A percentile compares a stretch with the other conserved stretches of the same genome.
phyloP scores from a whole-genome alignment of 2,797 vertebrate species.

The Periparus ater region DNA sequence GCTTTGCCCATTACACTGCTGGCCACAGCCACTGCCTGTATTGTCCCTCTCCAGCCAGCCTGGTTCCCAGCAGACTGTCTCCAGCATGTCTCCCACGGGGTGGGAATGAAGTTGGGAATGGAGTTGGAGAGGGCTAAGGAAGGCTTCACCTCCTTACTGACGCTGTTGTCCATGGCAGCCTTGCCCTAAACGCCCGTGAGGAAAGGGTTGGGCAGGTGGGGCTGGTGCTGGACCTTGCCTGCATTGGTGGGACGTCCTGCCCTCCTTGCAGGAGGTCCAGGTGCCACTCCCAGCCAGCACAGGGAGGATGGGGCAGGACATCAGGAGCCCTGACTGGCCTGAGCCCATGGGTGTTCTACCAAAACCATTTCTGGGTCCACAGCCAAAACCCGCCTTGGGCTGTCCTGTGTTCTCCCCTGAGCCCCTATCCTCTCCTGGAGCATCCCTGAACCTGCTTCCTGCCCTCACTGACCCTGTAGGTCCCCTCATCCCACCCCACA shows the following conservation, averaged over 20 bases:
- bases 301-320: not conserved
- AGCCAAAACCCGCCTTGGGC: not conserved
- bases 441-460: not conserved
- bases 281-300: not conserved
- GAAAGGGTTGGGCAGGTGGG: not conserved
- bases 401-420: not conserved
- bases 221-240: not conserved
- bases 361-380: rapidly evolving
- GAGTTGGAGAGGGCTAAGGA: not conserved
- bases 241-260: not conserved
- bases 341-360: rapidly evolving
- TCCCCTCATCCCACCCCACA: too few species aligned
- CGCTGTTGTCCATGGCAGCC: not conserved
- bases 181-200: not conserved
- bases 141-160: not conserved
- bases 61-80: not conserved
- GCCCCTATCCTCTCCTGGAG: not conserved
- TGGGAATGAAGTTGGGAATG: not conserved
- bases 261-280: not conserved
- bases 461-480: rapidly evolving
- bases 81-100: not conserved
- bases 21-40: too few species aligned
- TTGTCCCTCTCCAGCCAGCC: not conserved
- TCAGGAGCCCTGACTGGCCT: not conserved
- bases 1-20: not conserved